These are phyloP conservation scores for Lasioglossum calceatum DNA, from an alignment of 2,888 invertebrate species.

Conservation along the genomic window DNA sequence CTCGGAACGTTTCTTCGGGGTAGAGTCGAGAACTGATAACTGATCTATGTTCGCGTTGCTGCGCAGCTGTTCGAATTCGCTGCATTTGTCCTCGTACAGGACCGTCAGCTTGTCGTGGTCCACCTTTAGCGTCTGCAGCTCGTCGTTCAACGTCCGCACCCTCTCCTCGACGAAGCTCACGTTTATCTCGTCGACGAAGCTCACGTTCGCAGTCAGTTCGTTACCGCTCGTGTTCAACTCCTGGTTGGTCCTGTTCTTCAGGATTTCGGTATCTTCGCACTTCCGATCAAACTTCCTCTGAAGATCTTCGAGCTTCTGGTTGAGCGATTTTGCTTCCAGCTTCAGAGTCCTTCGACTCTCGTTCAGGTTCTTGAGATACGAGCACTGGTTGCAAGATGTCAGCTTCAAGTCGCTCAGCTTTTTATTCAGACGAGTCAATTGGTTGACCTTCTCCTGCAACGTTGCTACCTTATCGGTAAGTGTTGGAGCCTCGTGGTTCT, in stretches of 20 bases:
- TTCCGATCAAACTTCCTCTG: slow-evolving; percentile 76
- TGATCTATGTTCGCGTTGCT: slow-evolving; percentile 18
- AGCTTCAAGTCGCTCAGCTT: slow-evolving; percentile 76
- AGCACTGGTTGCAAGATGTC: slow-evolving; percentile 74
- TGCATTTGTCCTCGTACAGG: slow-evolving; percentile 74
- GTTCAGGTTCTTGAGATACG: slow-evolving; percentile 72
- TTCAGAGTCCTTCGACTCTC: slow-evolving; percentile 74
- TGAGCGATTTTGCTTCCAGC: slow-evolving; percentile 71
- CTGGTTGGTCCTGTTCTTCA: slow-evolving; percentile 74
- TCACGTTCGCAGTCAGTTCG: slow-evolving; percentile 71
- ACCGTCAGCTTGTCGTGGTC: slow-evolving; percentile 71
- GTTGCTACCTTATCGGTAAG: slow-evolving; percentile 44
- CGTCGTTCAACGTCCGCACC: slow-evolving; percentile 71
- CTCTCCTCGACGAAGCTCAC: slow-evolving; percentile 77
- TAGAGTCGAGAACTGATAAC: neutral
- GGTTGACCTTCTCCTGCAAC: slow-evolving; percentile 69
- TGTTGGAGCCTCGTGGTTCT: slow-evolving; percentile 45
- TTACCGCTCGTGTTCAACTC: slow-evolving; percentile 67
- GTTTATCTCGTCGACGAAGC: slow-evolving; percentile 69
- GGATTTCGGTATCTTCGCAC: slow-evolving; percentile 71
- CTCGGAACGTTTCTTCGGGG: slow-evolving; percentile 19
- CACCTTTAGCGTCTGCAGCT: slow-evolving; percentile 74
- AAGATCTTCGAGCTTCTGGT: slow-evolving; percentile 70
- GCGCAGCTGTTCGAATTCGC: slow-evolving; percentile 75
- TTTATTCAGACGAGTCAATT: slow-evolving; percentile 72